These are phyloP conservation scores for Syrmaticus mikado DNA, from an alignment of 2,113 vertebrate genomes.

Conservation along the genomic window DNA sequence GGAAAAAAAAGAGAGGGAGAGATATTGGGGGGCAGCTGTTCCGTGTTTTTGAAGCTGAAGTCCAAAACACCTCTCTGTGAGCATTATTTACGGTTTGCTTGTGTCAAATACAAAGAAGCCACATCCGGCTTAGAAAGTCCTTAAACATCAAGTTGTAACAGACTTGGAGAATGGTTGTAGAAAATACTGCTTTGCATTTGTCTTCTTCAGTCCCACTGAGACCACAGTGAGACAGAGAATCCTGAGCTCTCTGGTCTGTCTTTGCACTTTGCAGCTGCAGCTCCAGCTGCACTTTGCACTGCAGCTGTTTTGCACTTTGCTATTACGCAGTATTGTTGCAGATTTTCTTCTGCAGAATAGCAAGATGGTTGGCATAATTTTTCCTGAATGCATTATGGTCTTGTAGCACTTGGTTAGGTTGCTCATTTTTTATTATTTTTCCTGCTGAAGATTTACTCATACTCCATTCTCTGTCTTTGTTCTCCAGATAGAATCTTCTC, in stretches of 20 bases:
- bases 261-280: too few relatives aligned
- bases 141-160: background rate
- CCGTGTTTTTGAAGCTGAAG: background rate
- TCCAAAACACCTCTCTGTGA: background rate
- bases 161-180: too few relatives aligned
- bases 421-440: background rate
- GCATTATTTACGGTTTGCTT: rapidly evolving
- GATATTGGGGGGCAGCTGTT: too few relatives aligned
- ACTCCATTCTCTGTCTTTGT: background rate
- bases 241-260: background rate
- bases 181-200: background rate
- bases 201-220: background rate
- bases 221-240: background rate
- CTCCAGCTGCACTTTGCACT: background rate
- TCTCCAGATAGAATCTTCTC: slow-evolving; percentile 63
- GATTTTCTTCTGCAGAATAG: background rate
- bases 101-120: background rate
- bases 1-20: background rate
- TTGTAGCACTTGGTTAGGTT: background rate
- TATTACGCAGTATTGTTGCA: background rate
- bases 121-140: background rate
- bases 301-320: background rate
- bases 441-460: background rate
- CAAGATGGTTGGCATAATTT: background rate
- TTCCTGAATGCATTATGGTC: background rate